phyloP scores from a whole-genome alignment of 2,797 vertebrate species.

The Semaprochilodus insignis region DNA sequence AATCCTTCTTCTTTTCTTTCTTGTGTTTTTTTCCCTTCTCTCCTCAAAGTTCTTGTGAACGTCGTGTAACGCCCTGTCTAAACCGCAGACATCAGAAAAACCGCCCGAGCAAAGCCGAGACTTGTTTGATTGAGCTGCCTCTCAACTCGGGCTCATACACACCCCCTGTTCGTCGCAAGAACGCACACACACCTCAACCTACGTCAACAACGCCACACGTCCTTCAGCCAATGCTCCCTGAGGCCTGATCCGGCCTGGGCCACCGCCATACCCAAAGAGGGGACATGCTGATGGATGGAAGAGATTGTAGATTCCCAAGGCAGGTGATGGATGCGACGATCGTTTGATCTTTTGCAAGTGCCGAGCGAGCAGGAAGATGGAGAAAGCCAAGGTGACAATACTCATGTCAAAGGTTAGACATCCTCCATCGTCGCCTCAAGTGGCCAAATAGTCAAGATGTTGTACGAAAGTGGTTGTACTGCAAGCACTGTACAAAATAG shows the following conservation, averaged over 20 bases:
- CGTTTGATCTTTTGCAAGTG: constrained; percentile 84
- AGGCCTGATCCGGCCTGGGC: constrained; percentile 66
- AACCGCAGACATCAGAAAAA: constrained; percentile 83
- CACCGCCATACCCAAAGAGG: constrained; percentile 65
- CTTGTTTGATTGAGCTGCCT: constrained; percentile 79
- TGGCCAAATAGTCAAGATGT: constrained; percentile 12
- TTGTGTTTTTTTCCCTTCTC: constrained; percentile 46
- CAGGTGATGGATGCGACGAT: constrained; percentile 75
- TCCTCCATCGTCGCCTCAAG: constrained; percentile 48
- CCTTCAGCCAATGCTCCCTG: constrained; percentile 60
- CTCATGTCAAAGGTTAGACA: constrained; percentile 59
- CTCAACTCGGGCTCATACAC: constrained; percentile 62
- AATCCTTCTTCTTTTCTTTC: constrained; percentile 71
- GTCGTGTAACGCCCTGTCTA: constrained; percentile 84
- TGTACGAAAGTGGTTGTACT: background rate
- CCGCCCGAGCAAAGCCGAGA: constrained; percentile 77
- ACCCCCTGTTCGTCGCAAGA: constrained; percentile 20
- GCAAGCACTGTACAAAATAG: background rate
- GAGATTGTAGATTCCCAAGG: constrained; percentile 79
- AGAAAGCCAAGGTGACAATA: constrained; percentile 60
- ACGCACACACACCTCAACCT: constrained; percentile 44
- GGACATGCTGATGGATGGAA: constrained; percentile 74
- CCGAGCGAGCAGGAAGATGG: constrained; percentile 77
- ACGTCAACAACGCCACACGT: constrained; percentile 68
- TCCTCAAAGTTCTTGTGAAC: constrained; percentile 63